Base-by-base conservation (phyloP, 2,888 invertebrate genomes). In the Erebia palarica region DNA sequence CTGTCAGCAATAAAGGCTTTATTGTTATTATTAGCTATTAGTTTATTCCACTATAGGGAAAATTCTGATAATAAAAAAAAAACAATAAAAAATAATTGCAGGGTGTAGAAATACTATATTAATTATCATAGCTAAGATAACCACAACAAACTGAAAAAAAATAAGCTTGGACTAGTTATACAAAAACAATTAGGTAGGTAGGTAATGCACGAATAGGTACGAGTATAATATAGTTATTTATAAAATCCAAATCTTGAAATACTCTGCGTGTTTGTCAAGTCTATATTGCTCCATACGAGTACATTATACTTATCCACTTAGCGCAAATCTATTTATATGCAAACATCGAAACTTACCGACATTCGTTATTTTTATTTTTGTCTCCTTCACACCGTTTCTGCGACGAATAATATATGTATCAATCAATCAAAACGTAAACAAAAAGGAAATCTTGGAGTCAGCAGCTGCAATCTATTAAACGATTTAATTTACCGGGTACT, bases 401-500 rank as follows among this genome's bases (percentile, higher is more conserved):
- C 70, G 66, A 70, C 73, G 79, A 80, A 78, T 84, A 82, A 86
- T 81, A 0, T 83, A 83, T 83, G 81, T 84, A 87, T 86, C 85
- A 82, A 84, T 86, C 85, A 82, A 85, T 86, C 84, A 83, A 84
- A 82, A 78, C 77, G 78, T 80, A 84, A 85, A 85, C 82, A 86
- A 85, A 84, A 82, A 76, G 77, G 73, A 81, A 83, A 76, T 87
- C 89, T 90, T 89, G 87, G 77, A 79, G 71, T 75, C 74, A 80
- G 79, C 88, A 88, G 83, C 87, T 88, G 89, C 85, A 78, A 83
- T 83, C 80, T 80, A 81, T 78, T 81, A 82, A 84, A 80, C 81
- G 82, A 79, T 80, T 81, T 81, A 86, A 84, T 85, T 83, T 80
- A 79, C 81, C 79, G 85, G 78, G 79, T 86, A 86, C 87, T 84